Evolutionary conservation across 1,140 invertebrate species (phyloP).

Genomic region (Lordiphosa collinella): DNA sequence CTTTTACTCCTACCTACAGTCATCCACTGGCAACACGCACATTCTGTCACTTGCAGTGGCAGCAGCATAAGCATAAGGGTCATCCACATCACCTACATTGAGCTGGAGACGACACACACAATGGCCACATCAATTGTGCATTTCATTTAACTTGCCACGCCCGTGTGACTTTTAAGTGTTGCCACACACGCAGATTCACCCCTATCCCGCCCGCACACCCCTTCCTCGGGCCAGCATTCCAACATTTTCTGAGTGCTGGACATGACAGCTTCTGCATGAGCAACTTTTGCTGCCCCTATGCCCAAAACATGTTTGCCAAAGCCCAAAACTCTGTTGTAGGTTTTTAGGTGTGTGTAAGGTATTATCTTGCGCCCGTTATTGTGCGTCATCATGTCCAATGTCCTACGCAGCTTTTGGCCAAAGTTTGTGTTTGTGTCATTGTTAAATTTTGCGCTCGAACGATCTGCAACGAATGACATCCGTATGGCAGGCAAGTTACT

Average conservation of each 20-base stretch:
- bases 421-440: slow-evolving; percentile 75
- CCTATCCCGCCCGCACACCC: slow-evolving; percentile 5
- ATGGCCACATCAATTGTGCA: slow-evolving; percentile 73
- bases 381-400: slow-evolving; percentile 41
- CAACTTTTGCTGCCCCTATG: slow-evolving; percentile 66
- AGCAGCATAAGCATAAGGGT: slow-evolving; percentile 27
- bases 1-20: not conserved
- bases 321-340: slow-evolving; percentile 17
- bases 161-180: slow-evolving; percentile 76
- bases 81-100: slow-evolving; percentile 42
- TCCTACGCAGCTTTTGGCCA: slow-evolving; percentile 44
- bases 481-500: slow-evolving; percentile 72
- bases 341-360: slow-evolving; percentile 78
- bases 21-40: slow-evolving; percentile 9
- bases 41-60: slow-evolving; percentile 54
- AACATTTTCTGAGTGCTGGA: slow-evolving; percentile 64
- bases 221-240: slow-evolving; percentile 35
- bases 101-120: slow-evolving; percentile 34
- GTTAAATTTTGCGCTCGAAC: slow-evolving; percentile 78
- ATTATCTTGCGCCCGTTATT: slow-evolving; percentile 54
- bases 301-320: slow-evolving; percentile 35
- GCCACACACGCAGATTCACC: slow-evolving; percentile 20
- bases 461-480: slow-evolving; percentile 77
- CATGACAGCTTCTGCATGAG: slow-evolving; percentile 78
- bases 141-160: slow-evolving; percentile 76